Percentiles rank a stretch among this genome's conserved stretches.
These are phyloP conservation scores for Mirounga angustirostris DNA, from an alignment of 2,113 vertebrate genomes.

Conservation along the genomic window DNA sequence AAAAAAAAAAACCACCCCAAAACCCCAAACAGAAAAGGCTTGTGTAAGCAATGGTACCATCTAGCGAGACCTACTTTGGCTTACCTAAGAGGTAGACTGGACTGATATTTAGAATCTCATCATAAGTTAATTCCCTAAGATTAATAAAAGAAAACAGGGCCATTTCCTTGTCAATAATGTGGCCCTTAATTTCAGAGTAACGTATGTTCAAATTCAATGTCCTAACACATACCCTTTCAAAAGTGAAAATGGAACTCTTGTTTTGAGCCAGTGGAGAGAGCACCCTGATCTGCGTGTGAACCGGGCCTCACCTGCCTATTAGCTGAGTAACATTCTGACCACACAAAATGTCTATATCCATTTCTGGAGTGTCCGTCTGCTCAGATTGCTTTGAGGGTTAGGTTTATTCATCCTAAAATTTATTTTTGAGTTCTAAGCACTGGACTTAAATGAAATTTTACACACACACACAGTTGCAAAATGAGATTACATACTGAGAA, in stretches of 20 bases:
- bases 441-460: background rate
- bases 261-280: background rate
- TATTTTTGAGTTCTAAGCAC: background rate
- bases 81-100: background rate
- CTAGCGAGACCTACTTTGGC: conserved; percentile 56
- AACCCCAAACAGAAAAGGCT: background rate
- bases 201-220: background rate
- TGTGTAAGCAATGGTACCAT: conserved; percentile 69
- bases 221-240: background rate
- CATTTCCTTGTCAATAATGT: background rate
- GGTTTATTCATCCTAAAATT: background rate
- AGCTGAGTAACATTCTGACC: background rate
- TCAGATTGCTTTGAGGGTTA: background rate
- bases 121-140: background rate
- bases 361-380: background rate
- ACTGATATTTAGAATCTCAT: background rate
- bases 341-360: background rate
- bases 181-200: background rate
- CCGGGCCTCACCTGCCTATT: background rate
- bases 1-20: background rate
- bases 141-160: background rate
- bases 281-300: background rate
- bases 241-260: background rate
- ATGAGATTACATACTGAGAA: background rate
- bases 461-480: background rate